Percentiles rank a stretch among this genome's conserved stretches.
These are phyloP conservation scores for Plutella xylostella DNA, from an alignment of 2,888 invertebrate genomes.

Conservation along the genomic window DNA sequence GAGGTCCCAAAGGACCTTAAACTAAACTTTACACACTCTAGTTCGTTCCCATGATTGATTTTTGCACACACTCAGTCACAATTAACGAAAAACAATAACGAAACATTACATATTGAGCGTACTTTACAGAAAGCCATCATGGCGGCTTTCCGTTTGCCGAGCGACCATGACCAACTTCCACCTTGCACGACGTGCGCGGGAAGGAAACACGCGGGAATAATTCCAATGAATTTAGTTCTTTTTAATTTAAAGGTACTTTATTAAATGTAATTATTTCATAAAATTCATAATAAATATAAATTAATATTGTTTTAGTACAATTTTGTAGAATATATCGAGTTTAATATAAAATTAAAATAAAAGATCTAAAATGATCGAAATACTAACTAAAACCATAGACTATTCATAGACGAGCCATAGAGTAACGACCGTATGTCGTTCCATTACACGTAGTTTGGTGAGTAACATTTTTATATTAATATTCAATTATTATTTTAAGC, in stretches of 20 bases:
- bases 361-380: constrained; percentile 9
- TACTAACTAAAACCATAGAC: constrained; percentile 13
- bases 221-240: neutral
- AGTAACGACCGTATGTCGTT: too few relatives aligned
- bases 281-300: too few relatives aligned
- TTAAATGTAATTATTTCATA: too few relatives aligned
- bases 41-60: constrained; percentile 81
- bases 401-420: too few relatives aligned
- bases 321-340: neutral
- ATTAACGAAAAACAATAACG: constrained; percentile 80
- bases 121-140: constrained; percentile 85
- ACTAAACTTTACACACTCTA: constrained; percentile 74
- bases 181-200: constrained; percentile 78
- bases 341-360: neutral
- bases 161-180: constrained; percentile 75
- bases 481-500: too few relatives aligned
- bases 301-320: neutral
- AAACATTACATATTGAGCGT: constrained; percentile 80
- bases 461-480: too few relatives aligned
- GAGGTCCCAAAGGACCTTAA: constrained; percentile 78
- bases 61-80: constrained; percentile 83
- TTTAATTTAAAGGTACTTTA: neutral
- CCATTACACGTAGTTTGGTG: too few relatives aligned
- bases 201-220: constrained; percentile 70
- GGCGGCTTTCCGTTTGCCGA: constrained; percentile 77